Conservation (phyloP, 2,113 vertebrate genomes). For the Calidris pygmaea region DNA sequence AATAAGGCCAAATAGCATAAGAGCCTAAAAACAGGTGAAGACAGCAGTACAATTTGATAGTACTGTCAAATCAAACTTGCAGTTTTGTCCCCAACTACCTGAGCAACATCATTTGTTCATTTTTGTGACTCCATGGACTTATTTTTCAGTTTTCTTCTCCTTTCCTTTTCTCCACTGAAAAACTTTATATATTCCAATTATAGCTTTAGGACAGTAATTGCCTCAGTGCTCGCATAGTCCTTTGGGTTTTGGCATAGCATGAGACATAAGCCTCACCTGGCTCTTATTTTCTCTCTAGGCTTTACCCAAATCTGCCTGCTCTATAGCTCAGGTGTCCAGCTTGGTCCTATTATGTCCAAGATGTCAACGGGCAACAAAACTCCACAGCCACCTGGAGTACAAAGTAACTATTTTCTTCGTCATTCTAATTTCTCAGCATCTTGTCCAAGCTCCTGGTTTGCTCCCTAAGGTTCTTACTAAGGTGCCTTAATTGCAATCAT, state of each 20-base stretch:
- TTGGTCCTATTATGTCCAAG: not conserved
- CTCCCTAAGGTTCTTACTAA: not conserved
- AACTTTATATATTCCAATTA: not conserved
- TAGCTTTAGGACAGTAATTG: not conserved
- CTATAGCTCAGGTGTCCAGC: not conserved
- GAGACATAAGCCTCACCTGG: not conserved
- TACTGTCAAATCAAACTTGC: not conserved
- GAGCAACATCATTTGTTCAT: not conserved
- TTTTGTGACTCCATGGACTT: not conserved
- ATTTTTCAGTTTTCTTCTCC: not conserved
- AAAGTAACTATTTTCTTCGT: not conserved
- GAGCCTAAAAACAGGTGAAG: not conserved
- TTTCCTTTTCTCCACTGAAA: not conserved
- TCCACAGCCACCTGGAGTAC: not conserved
- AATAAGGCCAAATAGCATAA: not conserved
- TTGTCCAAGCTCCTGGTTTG: not conserved
- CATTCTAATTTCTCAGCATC: not conserved
- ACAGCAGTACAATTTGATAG: not conserved
- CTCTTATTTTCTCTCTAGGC: not conserved
- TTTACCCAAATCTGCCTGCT: not conserved
- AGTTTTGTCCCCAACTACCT: not conserved
- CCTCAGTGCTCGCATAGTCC: not conserved
- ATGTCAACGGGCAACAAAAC: not conserved
- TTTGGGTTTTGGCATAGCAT: not conserved
- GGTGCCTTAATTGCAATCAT: not conserved